These are phyloP conservation scores for Odontothrips loti DNA, from an alignment of 2,888 invertebrate genomes.

Conservation along the genomic window DNA sequence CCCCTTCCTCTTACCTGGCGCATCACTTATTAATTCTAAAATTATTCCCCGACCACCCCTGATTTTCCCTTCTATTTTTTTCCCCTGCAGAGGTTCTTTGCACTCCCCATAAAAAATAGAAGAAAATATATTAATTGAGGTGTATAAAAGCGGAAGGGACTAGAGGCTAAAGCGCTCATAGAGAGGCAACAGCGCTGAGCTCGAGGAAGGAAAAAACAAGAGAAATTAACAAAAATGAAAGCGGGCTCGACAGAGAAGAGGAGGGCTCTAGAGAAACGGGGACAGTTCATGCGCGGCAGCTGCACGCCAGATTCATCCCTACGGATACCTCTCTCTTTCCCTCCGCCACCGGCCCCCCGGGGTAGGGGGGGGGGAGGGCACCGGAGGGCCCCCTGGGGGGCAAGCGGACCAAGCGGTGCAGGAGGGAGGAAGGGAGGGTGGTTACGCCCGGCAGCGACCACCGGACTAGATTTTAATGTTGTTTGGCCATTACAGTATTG, in stretches of 20 bases:
- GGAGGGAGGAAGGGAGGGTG: neutral
- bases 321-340: neutral
- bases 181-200: neutral
- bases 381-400: too few relatives aligned
- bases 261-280: neutral
- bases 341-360: neutral
- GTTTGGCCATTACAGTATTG: slow-evolving; percentile 22
- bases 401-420: neutral
- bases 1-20: too few relatives aligned
- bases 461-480: slow-evolving; percentile 25
- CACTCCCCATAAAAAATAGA: neutral
- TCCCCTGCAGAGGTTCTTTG: too few relatives aligned
- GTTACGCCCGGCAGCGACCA: neutral
- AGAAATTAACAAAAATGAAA: neutral
- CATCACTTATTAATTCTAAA: too few relatives aligned
- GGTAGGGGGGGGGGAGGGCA: too few relatives aligned
- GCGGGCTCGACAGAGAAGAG: neutral
- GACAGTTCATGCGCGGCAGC: slow-evolving; percentile 2
- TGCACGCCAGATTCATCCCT: slow-evolving; percentile 15
- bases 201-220: neutral
- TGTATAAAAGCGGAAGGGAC: slow-evolving; percentile 10
- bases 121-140: slow-evolving; percentile 6
- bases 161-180: slow-evolving; percentile 1
- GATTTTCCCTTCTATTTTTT: too few relatives aligned
- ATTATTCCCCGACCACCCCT: too few relatives aligned